These are phyloP conservation scores for Lepidocyrtinus sp. DNA, from an alignment of 2,888 invertebrate genomes.

Conservation along the genomic window DNA sequence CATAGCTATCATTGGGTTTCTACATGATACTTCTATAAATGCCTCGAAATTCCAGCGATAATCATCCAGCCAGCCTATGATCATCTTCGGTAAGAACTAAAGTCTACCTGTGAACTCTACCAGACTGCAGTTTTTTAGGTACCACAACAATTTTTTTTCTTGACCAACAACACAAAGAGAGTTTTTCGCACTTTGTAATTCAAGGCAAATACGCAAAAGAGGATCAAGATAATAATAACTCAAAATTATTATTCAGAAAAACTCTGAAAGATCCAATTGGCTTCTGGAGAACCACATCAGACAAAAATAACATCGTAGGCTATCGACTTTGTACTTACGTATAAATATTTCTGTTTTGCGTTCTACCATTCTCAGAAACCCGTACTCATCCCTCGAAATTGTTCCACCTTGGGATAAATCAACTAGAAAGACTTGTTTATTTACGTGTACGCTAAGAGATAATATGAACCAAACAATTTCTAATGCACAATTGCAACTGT, in stretches of 20 bases:
- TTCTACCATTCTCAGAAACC: background rate
- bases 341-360: background rate
- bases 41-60: background rate
- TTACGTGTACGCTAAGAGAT: background rate
- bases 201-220: no score
- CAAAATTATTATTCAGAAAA: no score
- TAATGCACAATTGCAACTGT: background rate
- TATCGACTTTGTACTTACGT: background rate
- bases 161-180: no score
- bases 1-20: conserved; percentile 25
- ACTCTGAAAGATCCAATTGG: no score
- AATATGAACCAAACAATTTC: no score
- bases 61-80: background rate
- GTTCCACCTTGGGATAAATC: conserved; percentile 49
- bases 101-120: background rate
- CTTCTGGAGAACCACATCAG: no score
- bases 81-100: background rate
- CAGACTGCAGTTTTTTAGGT: no score
- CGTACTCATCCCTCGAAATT: background rate
- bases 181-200: no score
- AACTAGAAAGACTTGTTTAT: conserved; percentile 52
- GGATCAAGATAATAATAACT: no score
- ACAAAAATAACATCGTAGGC: no score
- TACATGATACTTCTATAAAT: background rate
- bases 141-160: background rate